Evolutionary conservation across 2,888 invertebrate genomes (phyloP), one percentile per base, ranked within the genome.

Genomic region (Tiphia femorata): DNA sequence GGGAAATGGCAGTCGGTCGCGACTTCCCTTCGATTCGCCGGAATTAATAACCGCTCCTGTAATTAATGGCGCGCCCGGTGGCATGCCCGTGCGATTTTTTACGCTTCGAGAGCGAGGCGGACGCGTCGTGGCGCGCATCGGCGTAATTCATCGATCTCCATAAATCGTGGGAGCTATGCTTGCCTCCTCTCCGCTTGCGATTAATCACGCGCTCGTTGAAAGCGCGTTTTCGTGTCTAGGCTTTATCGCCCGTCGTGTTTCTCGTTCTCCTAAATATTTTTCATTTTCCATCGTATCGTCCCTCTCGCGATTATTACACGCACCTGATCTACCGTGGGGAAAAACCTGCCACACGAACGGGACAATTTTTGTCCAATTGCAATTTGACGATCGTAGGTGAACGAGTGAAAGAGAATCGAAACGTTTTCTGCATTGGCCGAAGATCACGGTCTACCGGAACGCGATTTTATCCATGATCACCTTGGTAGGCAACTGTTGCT

Each of bases 121-220:
- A n/a, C 20, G 16, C 19, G 16, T 14, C 16, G 23, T 20, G n/a
- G 16, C 17, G 12, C 23, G 16, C 14, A 33, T 29, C 14, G 50
- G 27, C 38, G 49, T 16, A 17, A 55, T 54, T 46, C 27, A 49
- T 53, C 17, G 37, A 48, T 23, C 33, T 40, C 44, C 35, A 55
- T 48, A 47, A 58, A 65, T 65, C 30, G 37, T 12, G 8, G 8
- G 33, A 20, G 27, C 4, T 33, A 14, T 12, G 33, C 33, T n/a
- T 2, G 33, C 33, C n/a, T n/a, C n/a, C n/a, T n/a, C n/a, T n/a
- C 12, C 33, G 33, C 33, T 3, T 12, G n/a, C 51, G 49, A 64
- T 63, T 58, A 58, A 41, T 64, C 64, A 60, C 48, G 38, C 48
- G 19, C 25, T 5, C n/a, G n/a, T n/a, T 21, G 51, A 51, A 51